Base-by-base conservation (phyloP, 2,797 vertebrate genomes). In the Megalops cyprinoides region DNA sequence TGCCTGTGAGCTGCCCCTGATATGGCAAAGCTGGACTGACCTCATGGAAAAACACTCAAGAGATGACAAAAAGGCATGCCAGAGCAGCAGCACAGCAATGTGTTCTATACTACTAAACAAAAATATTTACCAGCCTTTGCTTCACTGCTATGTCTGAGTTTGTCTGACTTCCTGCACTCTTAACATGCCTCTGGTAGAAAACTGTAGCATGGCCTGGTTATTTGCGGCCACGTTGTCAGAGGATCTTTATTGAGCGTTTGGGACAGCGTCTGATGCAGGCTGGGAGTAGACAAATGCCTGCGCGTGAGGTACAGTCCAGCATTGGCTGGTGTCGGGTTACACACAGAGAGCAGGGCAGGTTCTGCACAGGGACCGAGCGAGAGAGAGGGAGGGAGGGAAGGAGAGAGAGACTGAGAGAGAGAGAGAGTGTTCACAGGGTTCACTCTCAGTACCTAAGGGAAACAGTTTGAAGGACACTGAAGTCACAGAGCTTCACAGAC, bases 321-420 rank as follows among this genome's bases (percentile, higher is more conserved):
- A 44, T 42, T 86, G 85, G 87, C 86, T 80, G 89, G 93, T 94
- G 88, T 95, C 91, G 79, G 71, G 82, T 95, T 94, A 89, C 92
- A 91, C 81, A 87, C 82, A 86, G 18, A 48, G 39, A 46, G 71
- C 55, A 82, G 77, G 77, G 83, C 81, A 79, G 83, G 73, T 80
- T 3, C 49, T 78, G 44, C 44, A 56, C 79, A 81, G 55, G 46
- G 79, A 53, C 77, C 44, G 75, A 39, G 58, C 34, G 65, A 77
- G 49, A 25, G 79, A 74, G 76, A 49, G 78, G 51, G 56, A 15
- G 39, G 44, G 71, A 75, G 85, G 48, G 84, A 82, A 78, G 46
- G 82, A 23, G 82, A 49, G 81, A 28, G 71, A 79, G 78, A 85
- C 48, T 69, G 81, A 78, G 87, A 60, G 81, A 80, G 81, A 78